A percentile compares a stretch with the other conserved stretches of the same genome.
These are phyloP conservation scores for Drosophila kanekoi DNA, from an alignment of 2,888 invertebrate species.

Conservation along the genomic window DNA sequence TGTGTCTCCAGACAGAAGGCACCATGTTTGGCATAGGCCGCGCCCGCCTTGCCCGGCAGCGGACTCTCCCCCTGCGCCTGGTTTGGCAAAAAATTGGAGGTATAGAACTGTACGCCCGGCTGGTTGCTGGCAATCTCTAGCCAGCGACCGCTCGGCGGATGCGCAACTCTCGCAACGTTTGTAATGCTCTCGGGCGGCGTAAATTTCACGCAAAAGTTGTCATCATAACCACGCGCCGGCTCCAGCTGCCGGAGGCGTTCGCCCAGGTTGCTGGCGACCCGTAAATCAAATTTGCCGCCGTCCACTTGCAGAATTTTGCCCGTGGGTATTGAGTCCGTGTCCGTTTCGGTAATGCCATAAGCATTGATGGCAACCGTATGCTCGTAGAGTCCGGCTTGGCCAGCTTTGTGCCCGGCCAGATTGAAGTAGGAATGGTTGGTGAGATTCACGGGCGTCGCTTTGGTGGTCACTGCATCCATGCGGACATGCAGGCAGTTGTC, in stretches of 20 bases:
- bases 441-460: constrained; percentile 93
- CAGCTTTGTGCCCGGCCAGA: constrained; percentile 93
- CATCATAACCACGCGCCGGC: constrained; percentile 91
- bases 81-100: constrained; percentile 91
- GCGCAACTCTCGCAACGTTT: constrained; percentile 89
- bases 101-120: constrained; percentile 96
- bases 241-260: constrained; percentile 89
- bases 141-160: constrained; percentile 90
- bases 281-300: constrained; percentile 91
- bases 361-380: constrained; percentile 91
- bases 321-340: constrained; percentile 90
- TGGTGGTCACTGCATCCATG: constrained; percentile 91
- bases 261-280: constrained; percentile 88
- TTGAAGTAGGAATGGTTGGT: constrained; percentile 97
- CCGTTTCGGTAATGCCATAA: constrained; percentile 90
- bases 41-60: constrained; percentile 89
- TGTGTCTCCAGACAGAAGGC: constrained; percentile 96
- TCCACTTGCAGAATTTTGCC: constrained; percentile 90
- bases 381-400: constrained; percentile 88
- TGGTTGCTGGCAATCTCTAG: constrained; percentile 94
- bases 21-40: constrained; percentile 90
- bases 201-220: constrained; percentile 90
- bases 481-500: constrained; percentile 91
- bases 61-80: constrained; percentile 85
- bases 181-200: constrained; percentile 74